Conservation (phyloP, 2,888 invertebrate species). For the Boloria selene region DNA sequence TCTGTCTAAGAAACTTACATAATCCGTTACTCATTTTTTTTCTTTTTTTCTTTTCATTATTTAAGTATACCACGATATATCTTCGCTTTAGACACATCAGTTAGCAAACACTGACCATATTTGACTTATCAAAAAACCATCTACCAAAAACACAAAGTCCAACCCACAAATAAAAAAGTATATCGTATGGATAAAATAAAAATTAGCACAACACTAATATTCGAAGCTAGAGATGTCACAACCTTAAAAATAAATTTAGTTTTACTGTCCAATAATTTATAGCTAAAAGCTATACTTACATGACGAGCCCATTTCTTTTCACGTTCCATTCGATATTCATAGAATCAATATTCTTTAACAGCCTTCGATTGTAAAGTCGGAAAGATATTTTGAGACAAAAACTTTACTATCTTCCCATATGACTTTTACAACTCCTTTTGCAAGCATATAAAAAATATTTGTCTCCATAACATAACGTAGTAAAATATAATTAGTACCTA, state of each 20-base stretch:
- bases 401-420: conserved; percentile 6
- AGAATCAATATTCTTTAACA: background rate
- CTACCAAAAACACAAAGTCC: conserved; percentile 20
- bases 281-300: conserved; percentile 14
- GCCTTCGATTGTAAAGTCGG: background rate
- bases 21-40: conserved; percentile 1
- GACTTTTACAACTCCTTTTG: background rate
- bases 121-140: conserved; percentile 22
- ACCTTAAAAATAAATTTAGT: conserved; percentile 34
- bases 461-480: background rate
- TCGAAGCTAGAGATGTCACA: conserved; percentile 42
- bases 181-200: conserved; percentile 32
- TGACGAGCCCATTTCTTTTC: background rate
- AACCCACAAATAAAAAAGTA: conserved; percentile 26
- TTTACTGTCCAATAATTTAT: conserved; percentile 7
- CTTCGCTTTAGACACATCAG: conserved; percentile 1
- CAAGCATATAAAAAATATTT: background rate
- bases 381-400: conserved; percentile 13
- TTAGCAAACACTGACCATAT: conserved; percentile 18
- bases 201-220: conserved; percentile 42
- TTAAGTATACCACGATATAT: background rate
- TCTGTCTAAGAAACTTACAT: conserved; percentile 7
- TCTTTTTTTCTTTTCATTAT: conserved; percentile 10
- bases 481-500: conserved; percentile 1
- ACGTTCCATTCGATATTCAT: background rate